Evolutionary conservation across 2,113 vertebrate species (phyloP).

Genomic region (Seriola rivoliana): DNA sequence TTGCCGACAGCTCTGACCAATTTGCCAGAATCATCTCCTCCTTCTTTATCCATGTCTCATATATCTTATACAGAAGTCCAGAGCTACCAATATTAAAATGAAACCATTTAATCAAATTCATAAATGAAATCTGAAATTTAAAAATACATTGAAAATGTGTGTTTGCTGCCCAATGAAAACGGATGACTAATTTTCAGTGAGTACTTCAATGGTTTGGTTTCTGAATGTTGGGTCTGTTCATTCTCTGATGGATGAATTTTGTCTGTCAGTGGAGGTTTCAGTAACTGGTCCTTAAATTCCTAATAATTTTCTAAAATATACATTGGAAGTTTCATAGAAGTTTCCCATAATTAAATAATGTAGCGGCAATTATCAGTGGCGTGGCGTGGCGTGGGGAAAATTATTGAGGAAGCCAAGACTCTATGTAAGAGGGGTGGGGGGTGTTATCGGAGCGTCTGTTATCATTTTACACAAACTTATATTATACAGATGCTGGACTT

Average conservation of each 20-base stretch:
- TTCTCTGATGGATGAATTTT: background rate
- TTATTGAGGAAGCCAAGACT: no score
- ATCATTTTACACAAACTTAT: no score
- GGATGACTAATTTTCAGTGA: background rate
- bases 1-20: slow-evolving; percentile 59
- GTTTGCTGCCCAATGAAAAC: background rate
- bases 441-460: no score
- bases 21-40: slow-evolving; percentile 55
- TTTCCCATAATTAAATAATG: no score
- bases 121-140: background rate
- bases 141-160: background rate
- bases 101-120: background rate
- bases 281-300: no score
- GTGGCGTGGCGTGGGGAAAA: no score
- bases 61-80: background rate
- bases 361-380: no score
- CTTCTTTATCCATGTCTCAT: slow-evolving; percentile 9
- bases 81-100: background rate
- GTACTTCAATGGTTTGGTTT: background rate
- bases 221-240: background rate
- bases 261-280: no score
- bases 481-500: no score
- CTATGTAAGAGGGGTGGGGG: no score
- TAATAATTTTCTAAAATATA: no score
- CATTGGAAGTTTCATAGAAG: no score